A percentile compares a stretch with the other conserved stretches of the same genome.
phyloP scores from a whole-genome alignment of 1,140 invertebrate genomes.

The Eupristina koningsbergeri region DNA sequence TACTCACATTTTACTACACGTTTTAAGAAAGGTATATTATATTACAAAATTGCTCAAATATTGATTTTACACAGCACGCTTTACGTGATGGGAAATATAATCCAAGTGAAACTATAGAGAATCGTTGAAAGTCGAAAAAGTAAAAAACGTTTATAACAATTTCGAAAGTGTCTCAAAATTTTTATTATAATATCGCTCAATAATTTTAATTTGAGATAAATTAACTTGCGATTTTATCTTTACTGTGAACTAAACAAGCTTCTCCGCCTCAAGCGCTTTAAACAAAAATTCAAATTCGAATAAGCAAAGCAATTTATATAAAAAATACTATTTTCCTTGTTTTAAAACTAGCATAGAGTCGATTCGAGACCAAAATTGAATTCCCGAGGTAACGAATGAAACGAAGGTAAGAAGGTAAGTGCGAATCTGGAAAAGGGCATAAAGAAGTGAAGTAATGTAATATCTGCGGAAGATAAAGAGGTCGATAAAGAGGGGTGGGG shows the following conservation, averaged over 20 bases:
- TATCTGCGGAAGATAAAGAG: background rate
- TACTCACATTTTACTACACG: slow-evolving; percentile 5
- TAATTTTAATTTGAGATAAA: no score
- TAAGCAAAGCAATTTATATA: background rate
- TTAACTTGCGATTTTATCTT: background rate
- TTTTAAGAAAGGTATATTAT: slow-evolving; percentile 12
- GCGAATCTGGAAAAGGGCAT: slow-evolving; percentile 12
- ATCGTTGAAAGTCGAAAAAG: background rate
- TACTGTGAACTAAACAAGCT: background rate
- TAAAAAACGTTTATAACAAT: background rate
- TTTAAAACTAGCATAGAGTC: slow-evolving; percentile 9
- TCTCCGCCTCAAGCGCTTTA: background rate
- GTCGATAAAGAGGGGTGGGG: background rate
- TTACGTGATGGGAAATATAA: slow-evolving; percentile 11
- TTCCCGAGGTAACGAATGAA: slow-evolving; percentile 25
- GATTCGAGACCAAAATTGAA: slow-evolving; percentile 28
- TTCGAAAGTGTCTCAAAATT: background rate
- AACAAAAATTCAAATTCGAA: slow-evolving; percentile 14
- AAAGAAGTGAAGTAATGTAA: background rate
- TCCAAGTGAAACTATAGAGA: background rate
- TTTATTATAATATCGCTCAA: background rate
- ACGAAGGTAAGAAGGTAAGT: slow-evolving; percentile 40
- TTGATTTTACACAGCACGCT: background rate
- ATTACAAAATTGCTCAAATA: background rate
- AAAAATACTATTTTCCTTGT: background rate